Conservation (phyloP, 2,797 vertebrate genomes). For the Dendrocincla tyrannina region DNA sequence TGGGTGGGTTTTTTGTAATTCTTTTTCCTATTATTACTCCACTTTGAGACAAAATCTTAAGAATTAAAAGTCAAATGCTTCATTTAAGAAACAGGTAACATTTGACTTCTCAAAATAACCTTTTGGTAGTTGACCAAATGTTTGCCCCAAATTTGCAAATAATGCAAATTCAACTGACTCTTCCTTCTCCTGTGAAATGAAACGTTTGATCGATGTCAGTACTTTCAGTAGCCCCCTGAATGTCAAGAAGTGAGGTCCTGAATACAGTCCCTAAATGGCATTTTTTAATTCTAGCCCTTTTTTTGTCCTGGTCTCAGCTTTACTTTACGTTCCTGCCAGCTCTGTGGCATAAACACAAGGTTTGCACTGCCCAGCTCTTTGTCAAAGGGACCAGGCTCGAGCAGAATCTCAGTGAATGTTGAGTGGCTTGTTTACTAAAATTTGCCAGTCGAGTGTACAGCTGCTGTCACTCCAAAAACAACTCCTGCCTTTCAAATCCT, state of each 20-base stretch:
- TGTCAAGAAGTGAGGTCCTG: not conserved
- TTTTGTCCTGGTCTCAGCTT: not conserved
- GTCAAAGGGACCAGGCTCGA: not conserved
- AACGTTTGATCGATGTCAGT: not conserved
- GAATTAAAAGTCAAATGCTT: not conserved
- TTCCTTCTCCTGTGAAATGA: not conserved
- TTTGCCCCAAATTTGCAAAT: not conserved
- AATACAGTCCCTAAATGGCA: not conserved
- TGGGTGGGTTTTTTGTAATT: not conserved
- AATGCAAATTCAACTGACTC: not conserved
- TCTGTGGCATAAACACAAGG: not conserved
- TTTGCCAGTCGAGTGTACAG: not conserved
- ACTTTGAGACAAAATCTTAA: not conserved
- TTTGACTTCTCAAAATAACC: not conserved
- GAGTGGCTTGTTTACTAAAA: constrained; percentile 46
- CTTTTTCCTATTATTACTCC: not conserved
- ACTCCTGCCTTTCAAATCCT: constrained; percentile 1
- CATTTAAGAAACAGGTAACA: not conserved
- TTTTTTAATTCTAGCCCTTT: not conserved
- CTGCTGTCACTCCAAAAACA: not conserved
- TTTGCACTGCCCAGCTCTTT: not conserved
- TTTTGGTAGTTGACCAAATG: not conserved
- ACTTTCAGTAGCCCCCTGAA: not conserved
- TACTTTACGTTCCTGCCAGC: not conserved
- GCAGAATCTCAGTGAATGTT: not conserved